Conservation (phyloP, 2,888 invertebrate species). For the Adelognathus sp. region DNA sequence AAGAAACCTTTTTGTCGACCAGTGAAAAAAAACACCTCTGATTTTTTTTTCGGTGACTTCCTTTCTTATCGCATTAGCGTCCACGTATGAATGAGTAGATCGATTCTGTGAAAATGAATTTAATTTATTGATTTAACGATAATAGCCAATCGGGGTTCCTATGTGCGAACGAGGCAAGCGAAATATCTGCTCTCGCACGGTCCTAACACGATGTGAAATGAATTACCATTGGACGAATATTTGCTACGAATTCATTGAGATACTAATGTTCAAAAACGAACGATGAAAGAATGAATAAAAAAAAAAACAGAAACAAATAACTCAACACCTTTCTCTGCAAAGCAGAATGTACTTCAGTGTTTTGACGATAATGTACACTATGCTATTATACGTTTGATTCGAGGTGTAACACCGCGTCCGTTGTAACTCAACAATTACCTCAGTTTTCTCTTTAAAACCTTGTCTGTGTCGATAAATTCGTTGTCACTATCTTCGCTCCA, state of each 20-base stretch:
- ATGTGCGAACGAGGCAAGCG: slow-evolving; percentile 25
- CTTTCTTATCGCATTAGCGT: slow-evolving; percentile 65
- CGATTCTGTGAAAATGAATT: slow-evolving; percentile 72
- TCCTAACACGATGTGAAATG: slow-evolving; percentile 32
- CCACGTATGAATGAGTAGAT: slow-evolving; percentile 68
- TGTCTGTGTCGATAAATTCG: slow-evolving; percentile 50
- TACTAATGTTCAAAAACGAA: slow-evolving; percentile 30
- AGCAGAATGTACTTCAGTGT: slow-evolving; percentile 60
- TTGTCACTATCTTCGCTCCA: slow-evolving; percentile 20
- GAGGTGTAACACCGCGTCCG: slow-evolving; percentile 11
- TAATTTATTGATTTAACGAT: slow-evolving; percentile 73
- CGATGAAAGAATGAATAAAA: neutral
- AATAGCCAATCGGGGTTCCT: slow-evolving; percentile 38
- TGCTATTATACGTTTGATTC: slow-evolving; percentile 30
- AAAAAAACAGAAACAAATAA: neutral
- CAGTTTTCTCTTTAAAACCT: slow-evolving; percentile 23
- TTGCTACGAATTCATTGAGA: slow-evolving; percentile 51
- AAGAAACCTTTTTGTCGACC: slow-evolving; percentile 29
- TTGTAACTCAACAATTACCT: neutral
- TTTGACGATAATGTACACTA: slow-evolving; percentile 58
- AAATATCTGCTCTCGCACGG: slow-evolving; percentile 32
- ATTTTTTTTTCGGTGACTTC: slow-evolving; percentile 20
- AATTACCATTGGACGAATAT: slow-evolving; percentile 22
- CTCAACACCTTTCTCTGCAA: slow-evolving; percentile 59
- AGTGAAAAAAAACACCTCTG: slow-evolving; percentile 3